phyloP scores from a whole-genome alignment of 2,113 vertebrate genomes.

The Verasper variegatus region DNA sequence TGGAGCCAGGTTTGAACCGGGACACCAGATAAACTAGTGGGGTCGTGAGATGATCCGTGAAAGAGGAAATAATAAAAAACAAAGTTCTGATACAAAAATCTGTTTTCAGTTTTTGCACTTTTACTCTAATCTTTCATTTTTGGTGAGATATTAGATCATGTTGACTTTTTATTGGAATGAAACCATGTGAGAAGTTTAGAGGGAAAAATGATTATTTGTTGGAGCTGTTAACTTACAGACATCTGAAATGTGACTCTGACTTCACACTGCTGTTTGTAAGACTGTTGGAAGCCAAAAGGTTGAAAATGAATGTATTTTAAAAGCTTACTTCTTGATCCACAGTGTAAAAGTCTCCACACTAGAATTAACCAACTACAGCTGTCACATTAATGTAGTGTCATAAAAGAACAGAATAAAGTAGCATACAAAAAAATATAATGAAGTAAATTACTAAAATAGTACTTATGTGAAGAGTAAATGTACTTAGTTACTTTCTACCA shows the following conservation, averaged over 20 bases:
- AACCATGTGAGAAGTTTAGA: not conserved
- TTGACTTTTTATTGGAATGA: not conserved
- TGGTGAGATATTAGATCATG: not conserved
- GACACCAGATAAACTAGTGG: not conserved
- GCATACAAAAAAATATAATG: no score
- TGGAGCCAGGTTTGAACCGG: not conserved
- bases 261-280: not conserved
- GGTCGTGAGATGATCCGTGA: not conserved
- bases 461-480: no score
- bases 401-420: no score
- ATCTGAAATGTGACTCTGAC: not conserved
- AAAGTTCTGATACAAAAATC: not conserved
- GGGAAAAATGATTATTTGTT: no score
- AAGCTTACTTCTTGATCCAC: no score
- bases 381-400: no score
- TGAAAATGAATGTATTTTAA: no score
- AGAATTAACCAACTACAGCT: no score
- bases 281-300: no score
- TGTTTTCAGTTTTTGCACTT: not conserved
- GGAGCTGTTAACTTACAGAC: not conserved
- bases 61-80: not conserved
- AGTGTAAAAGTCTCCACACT: no score
- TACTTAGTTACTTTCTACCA: no score
- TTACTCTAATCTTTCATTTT: not conserved
- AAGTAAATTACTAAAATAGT: no score